Evolutionary conservation across 2,797 vertebrate species (phyloP).

Genomic region (Cynodonichthys magdalenae): DNA sequence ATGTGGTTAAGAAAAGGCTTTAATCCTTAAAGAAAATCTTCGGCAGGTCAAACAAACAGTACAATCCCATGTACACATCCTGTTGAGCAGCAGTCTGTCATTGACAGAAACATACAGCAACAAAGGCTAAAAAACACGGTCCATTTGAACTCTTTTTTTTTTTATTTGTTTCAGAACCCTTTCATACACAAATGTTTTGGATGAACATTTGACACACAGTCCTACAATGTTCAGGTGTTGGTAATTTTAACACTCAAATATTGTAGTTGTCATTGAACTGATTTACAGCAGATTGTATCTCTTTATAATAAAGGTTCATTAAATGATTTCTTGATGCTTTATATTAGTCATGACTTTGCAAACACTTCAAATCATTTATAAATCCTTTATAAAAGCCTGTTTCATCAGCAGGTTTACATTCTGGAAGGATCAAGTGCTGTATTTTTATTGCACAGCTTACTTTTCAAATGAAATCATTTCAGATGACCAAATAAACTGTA

Average conservation of each 20-base stretch:
- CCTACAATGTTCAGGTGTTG: no score
- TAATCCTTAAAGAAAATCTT: constrained; percentile 62
- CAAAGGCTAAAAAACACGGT: constrained; percentile 32
- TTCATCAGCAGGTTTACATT: no score
- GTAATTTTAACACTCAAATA: constrained; percentile 9
- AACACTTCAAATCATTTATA: no score
- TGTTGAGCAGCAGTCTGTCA: constrained; percentile 63
- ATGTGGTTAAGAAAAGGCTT: constrained; percentile 70
- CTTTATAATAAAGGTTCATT: no score
- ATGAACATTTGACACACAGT: background rate
- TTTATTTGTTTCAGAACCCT: constrained; percentile 30
- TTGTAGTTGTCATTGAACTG: background rate
- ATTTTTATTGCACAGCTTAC: no score
- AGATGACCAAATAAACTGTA: no score
- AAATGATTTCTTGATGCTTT: no score
- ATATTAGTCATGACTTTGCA: no score
- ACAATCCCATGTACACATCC: constrained; percentile 60
- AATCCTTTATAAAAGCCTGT: no score
- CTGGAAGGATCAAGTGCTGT: no score
- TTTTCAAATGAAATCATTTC: no score
- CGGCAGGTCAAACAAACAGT: constrained; percentile 72
- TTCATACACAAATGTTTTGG: constrained; percentile 20
- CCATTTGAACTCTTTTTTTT: constrained; percentile 15
- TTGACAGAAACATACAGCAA: constrained; percentile 62
- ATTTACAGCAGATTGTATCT: background rate